Base-by-base conservation (phyloP, 1,140 invertebrate species). In the Zelostemma sp. region DNA sequence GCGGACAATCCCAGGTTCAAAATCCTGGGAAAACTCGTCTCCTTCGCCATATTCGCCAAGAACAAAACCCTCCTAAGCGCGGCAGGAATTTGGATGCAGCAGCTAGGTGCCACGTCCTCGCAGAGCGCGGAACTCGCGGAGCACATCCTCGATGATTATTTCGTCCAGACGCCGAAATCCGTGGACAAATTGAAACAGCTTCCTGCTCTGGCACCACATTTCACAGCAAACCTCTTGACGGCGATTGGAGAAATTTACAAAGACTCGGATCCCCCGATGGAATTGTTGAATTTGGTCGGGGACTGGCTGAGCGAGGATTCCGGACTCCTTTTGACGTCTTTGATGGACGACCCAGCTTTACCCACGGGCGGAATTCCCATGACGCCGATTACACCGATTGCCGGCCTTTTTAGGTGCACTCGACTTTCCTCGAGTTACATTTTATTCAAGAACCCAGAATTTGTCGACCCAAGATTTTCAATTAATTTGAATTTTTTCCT, bases 81-180 rank as follows among this genome's bases (percentile, higher is more conserved):
- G 0, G 90, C 93, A 15, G 93, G 93, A 58, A 91, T 93, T n/a
- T 93, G 93, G 91, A 89, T 95, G 81, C 93, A 95, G 80, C 93
- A 94, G 76, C 86, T 93, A 55, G 91, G 92, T 6, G 93, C 92
- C 50, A 92, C 91, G n/a, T 93, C 92, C 0, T 16, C 82, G 0
- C 88, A 90, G 19, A 91, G 91, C 43, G 84, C 93, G 3, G 89
- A 90, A 77, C 84, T 95, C 4, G 92, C 91, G 0, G 89, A 90
- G 63, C 90, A 90, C 62, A 82, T 95, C 28, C 89, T 94, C n/a
- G 88, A 90, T 57, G 93, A 95, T 78, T 93, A 93, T 75, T 92
- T 94, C 72, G 91, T 31, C 90, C 91, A 5, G 8, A 28, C 8
- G 25, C 25, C 3, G 8, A 88, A 88, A 59, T 89, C 90, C 16